phyloP scores from a whole-genome alignment of 2,888 invertebrate genomes.

The Phaonia tiefii region DNA sequence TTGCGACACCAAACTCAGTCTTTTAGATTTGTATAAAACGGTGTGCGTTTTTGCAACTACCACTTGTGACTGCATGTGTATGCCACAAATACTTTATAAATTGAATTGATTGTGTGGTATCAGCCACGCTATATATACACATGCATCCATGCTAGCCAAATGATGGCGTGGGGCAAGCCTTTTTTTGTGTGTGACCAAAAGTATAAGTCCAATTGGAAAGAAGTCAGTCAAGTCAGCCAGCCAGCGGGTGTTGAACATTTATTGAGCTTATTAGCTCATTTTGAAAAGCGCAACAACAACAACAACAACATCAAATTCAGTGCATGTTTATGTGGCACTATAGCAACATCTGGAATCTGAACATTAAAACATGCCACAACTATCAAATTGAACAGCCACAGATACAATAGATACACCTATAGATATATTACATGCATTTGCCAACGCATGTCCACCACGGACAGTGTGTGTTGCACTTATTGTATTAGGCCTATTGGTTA shows the following conservation, averaged over 20 bases:
- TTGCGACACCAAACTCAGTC: no score
- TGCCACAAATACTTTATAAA: neutral
- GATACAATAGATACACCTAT: conserved; percentile 43
- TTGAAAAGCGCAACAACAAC: conserved; percentile 49
- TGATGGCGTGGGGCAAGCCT: conserved; percentile 64
- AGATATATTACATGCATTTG: conserved; percentile 42
- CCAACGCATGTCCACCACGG: conserved; percentile 45
- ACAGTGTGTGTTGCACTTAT: neutral
- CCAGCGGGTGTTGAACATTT: conserved; percentile 78
- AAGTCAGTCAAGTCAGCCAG: conserved; percentile 59
- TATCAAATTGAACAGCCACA: conserved; percentile 23
- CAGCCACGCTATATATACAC: neutral
- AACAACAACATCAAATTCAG: no score
- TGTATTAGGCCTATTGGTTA: conserved; percentile 58
- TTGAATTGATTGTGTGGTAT: conserved; percentile 11
- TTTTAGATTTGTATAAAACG: no score
- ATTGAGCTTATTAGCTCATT: conserved; percentile 77
- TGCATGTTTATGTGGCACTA: conserved; percentile 56
- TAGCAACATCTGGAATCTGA: conserved; percentile 40
- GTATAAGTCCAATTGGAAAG: conserved; percentile 38
- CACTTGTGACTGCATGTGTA: no score
- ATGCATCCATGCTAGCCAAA: neutral
- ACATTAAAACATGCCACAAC: conserved; percentile 61
- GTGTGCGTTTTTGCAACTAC: no score
- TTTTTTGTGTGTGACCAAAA: conserved; percentile 6